Conservation (phyloP, 2,113 vertebrate genomes). For the Melanotaenia duboulayi region DNA sequence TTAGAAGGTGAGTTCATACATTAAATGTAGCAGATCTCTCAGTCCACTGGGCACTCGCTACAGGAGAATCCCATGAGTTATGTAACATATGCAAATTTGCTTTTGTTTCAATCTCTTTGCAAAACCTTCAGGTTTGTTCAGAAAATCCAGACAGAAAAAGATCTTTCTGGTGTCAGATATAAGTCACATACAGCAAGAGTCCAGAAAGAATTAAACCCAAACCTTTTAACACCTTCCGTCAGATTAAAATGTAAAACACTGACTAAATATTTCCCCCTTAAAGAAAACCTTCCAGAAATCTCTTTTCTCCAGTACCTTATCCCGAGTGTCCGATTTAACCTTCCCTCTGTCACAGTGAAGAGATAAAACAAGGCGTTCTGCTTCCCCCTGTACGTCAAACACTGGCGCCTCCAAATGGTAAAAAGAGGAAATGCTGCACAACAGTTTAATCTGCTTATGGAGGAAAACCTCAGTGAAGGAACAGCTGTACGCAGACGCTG, state of each 20-base stretch:
- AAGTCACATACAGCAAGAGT: background rate
- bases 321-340: conserved; percentile 63
- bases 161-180: background rate
- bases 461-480: background rate
- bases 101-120: conserved; percentile 18
- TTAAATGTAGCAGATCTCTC: too few relatives aligned
- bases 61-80: conserved; percentile 1
- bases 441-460: background rate
- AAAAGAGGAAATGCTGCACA: background rate
- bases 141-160: background rate
- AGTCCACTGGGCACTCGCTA: conserved; percentile 3
- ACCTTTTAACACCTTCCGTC: background rate
- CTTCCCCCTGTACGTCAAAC: conserved; percentile 21
- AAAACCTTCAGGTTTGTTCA: conserved; percentile 75
- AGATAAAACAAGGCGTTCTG: background rate
- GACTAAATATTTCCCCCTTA: too few relatives aligned
- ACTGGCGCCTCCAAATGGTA: conserved; percentile 52
- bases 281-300: background rate
- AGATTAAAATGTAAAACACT: background rate
- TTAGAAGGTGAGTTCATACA: background rate
- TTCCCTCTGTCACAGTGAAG: conserved; percentile 38
- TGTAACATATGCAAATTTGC: conserved; percentile 31
- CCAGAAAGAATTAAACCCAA: conserved; percentile 1
- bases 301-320: background rate
- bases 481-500: background rate